phyloP scores from a whole-genome alignment of 2,888 invertebrate species.

The Aradus depressus region DNA sequence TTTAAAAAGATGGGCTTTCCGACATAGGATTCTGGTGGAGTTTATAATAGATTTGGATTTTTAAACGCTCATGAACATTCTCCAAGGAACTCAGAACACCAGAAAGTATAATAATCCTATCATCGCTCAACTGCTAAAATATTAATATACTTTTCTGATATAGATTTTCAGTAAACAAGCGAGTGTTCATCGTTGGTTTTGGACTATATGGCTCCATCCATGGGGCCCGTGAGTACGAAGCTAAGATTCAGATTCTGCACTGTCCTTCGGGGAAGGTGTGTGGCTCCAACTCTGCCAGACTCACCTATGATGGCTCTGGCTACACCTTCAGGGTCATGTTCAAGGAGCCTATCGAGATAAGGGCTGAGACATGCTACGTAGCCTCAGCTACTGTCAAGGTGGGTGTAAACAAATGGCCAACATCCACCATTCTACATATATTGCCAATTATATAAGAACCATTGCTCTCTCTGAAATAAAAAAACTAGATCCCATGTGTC shows the following conservation, averaged over 20 bases:
- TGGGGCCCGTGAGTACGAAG: conserved; percentile 59
- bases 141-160: conserved; percentile 26
- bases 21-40: too few species aligned
- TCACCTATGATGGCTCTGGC: conserved; percentile 66
- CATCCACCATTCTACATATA: too few species aligned
- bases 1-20: too few species aligned
- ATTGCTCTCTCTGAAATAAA: too few species aligned
- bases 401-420: too few species aligned
- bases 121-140: not conserved
- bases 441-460: too few species aligned
- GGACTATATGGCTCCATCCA: conserved; percentile 74
- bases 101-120: not conserved
- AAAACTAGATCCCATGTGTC: not conserved
- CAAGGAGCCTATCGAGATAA: conserved; percentile 71
- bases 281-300: conserved; percentile 62
- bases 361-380: conserved; percentile 65
- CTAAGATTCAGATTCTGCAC: conserved; percentile 64
- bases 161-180: conserved; percentile 66
- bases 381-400: conserved; percentile 70
- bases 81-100: not conserved
- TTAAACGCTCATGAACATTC: too few species aligned
- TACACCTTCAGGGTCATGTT: conserved; percentile 71
- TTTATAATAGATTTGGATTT: too few species aligned
- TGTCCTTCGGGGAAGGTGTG: conserved; percentile 58
- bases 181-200: conserved; percentile 73